A percentile compares a stretch with the other conserved stretches of the same genome.
Conservation (phyloP, 1,140 invertebrate species). For the Drosophila saltans region DNA sequence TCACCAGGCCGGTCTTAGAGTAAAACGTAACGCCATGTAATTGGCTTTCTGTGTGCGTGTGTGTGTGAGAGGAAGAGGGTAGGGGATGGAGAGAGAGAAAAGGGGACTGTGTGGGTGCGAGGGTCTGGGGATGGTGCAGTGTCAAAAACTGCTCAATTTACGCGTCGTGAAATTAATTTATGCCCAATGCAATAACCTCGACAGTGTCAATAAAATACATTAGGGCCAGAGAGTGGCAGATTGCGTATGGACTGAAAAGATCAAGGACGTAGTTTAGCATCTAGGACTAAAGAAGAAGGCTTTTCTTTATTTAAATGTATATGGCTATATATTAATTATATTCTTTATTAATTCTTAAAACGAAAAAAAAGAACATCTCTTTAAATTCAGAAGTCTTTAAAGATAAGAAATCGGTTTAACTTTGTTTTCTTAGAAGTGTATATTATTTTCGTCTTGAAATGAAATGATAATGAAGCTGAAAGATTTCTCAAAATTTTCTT, state of each 20-base stretch:
- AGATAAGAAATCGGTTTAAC: too few relatives aligned
- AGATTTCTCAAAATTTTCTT: too few relatives aligned
- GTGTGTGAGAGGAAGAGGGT: not conserved
- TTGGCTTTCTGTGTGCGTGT: conserved; percentile 62
- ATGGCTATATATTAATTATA: too few relatives aligned
- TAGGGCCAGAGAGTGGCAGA: conserved; percentile 46
- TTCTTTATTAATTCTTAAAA: too few relatives aligned
- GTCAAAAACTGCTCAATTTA: conserved; percentile 83
- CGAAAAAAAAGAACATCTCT: too few relatives aligned
- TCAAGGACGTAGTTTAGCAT: not conserved
- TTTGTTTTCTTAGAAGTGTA: too few relatives aligned
- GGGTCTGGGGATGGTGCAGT: conserved; percentile 30
- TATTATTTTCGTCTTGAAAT: too few relatives aligned
- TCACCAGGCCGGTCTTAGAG: conserved; percentile 63
- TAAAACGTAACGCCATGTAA: conserved; percentile 67
- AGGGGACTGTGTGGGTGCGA: not conserved
- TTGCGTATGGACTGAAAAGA: conserved; percentile 11
- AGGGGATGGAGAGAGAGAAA: not conserved
- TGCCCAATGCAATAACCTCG: conserved; percentile 83
- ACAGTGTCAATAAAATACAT: conserved; percentile 83
- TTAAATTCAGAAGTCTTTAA: too few relatives aligned
- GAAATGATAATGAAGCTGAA: too few relatives aligned
- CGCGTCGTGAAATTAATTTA: conserved; percentile 83
- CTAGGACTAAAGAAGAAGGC: not conserved
- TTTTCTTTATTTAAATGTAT: too few relatives aligned